Conservation (phyloP, 2,797 vertebrate genomes). For the Poecile montanus region DNA sequence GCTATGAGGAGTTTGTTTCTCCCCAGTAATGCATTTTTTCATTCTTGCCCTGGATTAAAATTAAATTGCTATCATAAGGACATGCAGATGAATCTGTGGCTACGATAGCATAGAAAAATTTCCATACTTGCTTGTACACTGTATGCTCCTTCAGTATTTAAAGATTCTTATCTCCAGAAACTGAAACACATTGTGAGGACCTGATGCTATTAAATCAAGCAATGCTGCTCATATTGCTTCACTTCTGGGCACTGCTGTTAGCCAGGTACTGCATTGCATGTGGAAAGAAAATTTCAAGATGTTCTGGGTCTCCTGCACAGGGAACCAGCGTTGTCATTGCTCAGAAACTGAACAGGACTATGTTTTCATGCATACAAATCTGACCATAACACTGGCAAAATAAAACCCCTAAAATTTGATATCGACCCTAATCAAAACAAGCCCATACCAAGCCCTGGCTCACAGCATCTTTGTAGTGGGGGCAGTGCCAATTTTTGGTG, state of each 20-base stretch:
- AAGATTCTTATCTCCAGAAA: conserved; percentile 52
- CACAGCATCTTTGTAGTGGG: neutral
- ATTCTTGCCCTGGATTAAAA: conserved; percentile 69
- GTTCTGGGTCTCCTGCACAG: conserved; percentile 22
- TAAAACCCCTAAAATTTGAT: conserved; percentile 49
- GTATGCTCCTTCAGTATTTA: conserved; percentile 32
- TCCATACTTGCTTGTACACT: conserved; percentile 9
- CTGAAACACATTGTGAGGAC: neutral
- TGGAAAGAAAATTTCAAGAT: conserved; percentile 38
- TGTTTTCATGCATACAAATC: conserved; percentile 18
- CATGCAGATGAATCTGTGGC: conserved; percentile 56
- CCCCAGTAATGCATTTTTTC: conserved; percentile 53
- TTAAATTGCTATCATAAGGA: conserved; percentile 68
- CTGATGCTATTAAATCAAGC: neutral
- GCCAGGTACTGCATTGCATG: neutral
- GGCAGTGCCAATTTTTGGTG: neutral
- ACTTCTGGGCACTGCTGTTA: neutral
- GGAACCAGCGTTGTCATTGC: conserved; percentile 9
- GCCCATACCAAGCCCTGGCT: neutral
- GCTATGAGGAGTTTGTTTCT: conserved; percentile 42
- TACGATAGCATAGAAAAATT: conserved; percentile 61
- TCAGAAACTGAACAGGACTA: conserved; percentile 28
- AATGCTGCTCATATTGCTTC: neutral
- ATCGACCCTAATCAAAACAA: neutral
- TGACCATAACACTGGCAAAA: conserved; percentile 24